Evolutionary conservation across 2,888 invertebrate genomes (phyloP).

Genomic region (Trichogramma evanescens): DNA sequence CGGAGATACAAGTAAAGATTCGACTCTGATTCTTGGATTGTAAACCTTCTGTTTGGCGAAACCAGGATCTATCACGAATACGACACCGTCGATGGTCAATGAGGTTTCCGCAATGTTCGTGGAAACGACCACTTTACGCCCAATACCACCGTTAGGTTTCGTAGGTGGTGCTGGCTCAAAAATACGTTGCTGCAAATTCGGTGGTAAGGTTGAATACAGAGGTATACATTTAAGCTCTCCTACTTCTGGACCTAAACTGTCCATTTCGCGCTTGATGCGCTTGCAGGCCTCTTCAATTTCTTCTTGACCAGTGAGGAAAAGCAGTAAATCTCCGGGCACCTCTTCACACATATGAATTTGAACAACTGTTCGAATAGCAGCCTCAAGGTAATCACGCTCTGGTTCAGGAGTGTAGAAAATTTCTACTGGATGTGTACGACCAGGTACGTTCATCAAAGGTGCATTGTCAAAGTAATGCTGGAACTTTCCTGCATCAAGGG

Average conservation of each 20-base stretch:
- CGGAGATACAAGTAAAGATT: conserved; percentile 94
- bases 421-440: conserved; percentile 89
- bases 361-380: conserved; percentile 94
- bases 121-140: conserved; percentile 90
- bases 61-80: conserved; percentile 98
- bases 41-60: conserved; percentile 98
- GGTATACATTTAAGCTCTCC: conserved; percentile 98
- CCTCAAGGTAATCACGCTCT: conserved; percentile 95
- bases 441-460: conserved; percentile 97
- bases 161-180: conserved; percentile 95
- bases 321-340: conserved; percentile 81
- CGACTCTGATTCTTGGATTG: conserved; percentile 85
- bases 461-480: conserved; percentile 98
- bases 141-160: conserved; percentile 80
- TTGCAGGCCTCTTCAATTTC: conserved; percentile 99
- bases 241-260: conserved; percentile 91
- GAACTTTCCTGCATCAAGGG: conserved; percentile 98
- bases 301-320: conserved; percentile 84
- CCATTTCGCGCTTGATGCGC: conserved; percentile 89
- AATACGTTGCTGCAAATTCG: conserved; percentile 92
- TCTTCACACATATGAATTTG: conserved; percentile 97
- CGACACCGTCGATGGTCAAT: conserved; percentile 96
- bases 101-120: conserved; percentile 99
- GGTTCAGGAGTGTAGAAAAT: conserved; percentile 99
- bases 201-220: conserved; percentile 94